These are phyloP conservation scores for Lithosia quadra DNA, from an alignment of 2,888 invertebrate species.

Conservation along the genomic window DNA sequence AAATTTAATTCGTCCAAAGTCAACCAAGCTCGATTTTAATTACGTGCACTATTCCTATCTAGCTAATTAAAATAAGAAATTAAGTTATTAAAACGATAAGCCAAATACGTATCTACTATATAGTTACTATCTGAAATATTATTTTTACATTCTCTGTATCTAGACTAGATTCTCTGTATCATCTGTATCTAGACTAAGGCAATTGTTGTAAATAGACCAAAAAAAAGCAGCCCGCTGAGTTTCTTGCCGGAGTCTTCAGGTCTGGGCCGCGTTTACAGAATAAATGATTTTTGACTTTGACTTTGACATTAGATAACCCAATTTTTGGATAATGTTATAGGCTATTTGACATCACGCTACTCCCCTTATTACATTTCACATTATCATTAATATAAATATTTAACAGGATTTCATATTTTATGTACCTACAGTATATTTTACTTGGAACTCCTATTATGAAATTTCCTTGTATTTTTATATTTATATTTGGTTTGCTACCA, in stretches of 20 bases:
- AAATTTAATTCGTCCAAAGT: conserved; percentile 63
- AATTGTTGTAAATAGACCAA: too few relatives aligned
- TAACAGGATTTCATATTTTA: not conserved
- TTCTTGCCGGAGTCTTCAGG: too few relatives aligned
- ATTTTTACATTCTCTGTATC: too few relatives aligned
- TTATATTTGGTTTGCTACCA: too few relatives aligned
- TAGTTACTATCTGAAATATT: not conserved
- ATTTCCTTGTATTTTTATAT: not conserved
- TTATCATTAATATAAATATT: not conserved
- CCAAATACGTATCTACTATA: not conserved
- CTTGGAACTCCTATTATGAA: not conserved
- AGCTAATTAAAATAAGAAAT: not conserved
- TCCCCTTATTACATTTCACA: not conserved
- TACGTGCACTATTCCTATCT: conserved; percentile 20
- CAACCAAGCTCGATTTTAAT: conserved; percentile 48
- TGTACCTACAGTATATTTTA: not conserved
- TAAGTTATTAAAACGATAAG: not conserved
- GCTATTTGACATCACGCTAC: too few relatives aligned
- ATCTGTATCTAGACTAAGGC: too few relatives aligned
- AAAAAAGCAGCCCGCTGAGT: too few relatives aligned
- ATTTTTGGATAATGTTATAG: too few relatives aligned
- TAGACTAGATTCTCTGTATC: too few relatives aligned
- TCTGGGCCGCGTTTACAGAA: too few relatives aligned
- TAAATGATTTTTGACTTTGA: too few relatives aligned
- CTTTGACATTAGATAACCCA: too few relatives aligned